These are phyloP conservation scores for Sebastes goodei DNA, from an alignment of 2,797 vertebrate species.

Conservation along the genomic window DNA sequence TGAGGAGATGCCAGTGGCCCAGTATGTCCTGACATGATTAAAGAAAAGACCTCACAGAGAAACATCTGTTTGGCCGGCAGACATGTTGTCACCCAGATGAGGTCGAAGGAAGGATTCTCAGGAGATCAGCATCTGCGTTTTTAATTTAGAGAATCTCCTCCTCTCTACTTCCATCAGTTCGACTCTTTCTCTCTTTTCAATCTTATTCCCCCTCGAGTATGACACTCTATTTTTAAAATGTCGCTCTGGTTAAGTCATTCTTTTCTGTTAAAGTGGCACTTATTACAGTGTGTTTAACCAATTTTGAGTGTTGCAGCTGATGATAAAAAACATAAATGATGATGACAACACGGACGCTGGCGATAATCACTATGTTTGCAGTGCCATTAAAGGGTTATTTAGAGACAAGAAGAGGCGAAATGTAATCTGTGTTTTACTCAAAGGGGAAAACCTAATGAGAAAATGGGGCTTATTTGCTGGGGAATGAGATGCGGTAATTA, in stretches of 20 bases:
- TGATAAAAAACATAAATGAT: conserved; percentile 42
- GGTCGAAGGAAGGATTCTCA: conserved; percentile 53
- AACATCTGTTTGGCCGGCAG: conserved; percentile 75
- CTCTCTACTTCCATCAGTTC: background rate
- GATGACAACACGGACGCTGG: conserved; percentile 27
- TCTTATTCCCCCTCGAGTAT: conserved; percentile 1
- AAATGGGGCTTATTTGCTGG: conserved; percentile 53
- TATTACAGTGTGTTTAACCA: conserved; percentile 30
- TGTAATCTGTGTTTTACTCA: conserved; percentile 57
- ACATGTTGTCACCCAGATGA: conserved; percentile 65
- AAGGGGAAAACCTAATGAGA: conserved; percentile 59
- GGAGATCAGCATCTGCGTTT: conserved; percentile 62
- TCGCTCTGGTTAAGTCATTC: background rate
- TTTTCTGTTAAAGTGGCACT: background rate
- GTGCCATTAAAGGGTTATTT: conserved; percentile 58
- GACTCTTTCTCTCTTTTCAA: background rate
- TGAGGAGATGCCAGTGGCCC: conserved; percentile 50
- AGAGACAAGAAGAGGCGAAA: conserved; percentile 41
- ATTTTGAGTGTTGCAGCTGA: conserved; percentile 22
- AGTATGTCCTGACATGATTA: conserved; percentile 61
- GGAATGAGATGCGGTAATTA: conserved; percentile 62
- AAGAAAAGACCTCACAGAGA: conserved; percentile 60
- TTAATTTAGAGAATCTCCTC: conserved; percentile 48
- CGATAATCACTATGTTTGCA: conserved; percentile 58
- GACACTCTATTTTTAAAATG: background rate